These are phyloP conservation scores for Chorisops tibialis DNA, from an alignment of 2,888 invertebrate genomes.

Conservation along the genomic window DNA sequence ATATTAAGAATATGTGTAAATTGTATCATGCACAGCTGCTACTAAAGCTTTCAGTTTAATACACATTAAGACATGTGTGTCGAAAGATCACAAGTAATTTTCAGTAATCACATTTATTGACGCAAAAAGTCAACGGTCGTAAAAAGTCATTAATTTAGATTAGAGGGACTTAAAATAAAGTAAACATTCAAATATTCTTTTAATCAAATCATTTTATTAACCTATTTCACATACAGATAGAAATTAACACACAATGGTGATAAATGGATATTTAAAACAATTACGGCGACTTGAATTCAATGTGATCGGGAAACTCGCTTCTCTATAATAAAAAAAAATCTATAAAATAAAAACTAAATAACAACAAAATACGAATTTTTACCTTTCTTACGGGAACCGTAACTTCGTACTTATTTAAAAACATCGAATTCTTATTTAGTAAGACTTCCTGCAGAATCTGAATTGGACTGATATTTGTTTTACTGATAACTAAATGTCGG, in stretches of 20 bases:
- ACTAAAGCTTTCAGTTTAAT: too few relatives aligned
- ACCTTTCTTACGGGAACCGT: constrained; percentile 46
- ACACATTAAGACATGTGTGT: too few relatives aligned
- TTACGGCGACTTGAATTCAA: not conserved
- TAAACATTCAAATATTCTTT: too few relatives aligned
- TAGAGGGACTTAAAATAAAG: too few relatives aligned
- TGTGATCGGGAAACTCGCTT: constrained; percentile 8
- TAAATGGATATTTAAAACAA: not conserved
- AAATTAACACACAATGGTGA: not conserved
- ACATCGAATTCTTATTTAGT: constrained; percentile 41
- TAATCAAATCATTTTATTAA: not conserved
- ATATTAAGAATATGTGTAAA: too few relatives aligned
- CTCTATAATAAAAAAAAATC: not conserved
- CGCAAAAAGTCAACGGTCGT: too few relatives aligned
- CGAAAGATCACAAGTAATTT: too few relatives aligned
- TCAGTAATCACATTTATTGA: too few relatives aligned
- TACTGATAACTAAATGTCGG: constrained; percentile 46
- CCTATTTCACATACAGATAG: constrained; percentile 17
- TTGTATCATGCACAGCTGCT: too few relatives aligned
- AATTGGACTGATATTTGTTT: constrained; percentile 41
- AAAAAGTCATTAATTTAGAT: too few relatives aligned
- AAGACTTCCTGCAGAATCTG: constrained; percentile 44
- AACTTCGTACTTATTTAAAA: constrained; percentile 45
- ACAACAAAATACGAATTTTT: not conserved
- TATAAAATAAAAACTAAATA: not conserved